Percentiles rank a stretch among this genome's conserved stretches.
These are phyloP conservation scores for Coelopa frigida DNA, from an alignment of 1,140 invertebrate species.

Conservation along the genomic window DNA sequence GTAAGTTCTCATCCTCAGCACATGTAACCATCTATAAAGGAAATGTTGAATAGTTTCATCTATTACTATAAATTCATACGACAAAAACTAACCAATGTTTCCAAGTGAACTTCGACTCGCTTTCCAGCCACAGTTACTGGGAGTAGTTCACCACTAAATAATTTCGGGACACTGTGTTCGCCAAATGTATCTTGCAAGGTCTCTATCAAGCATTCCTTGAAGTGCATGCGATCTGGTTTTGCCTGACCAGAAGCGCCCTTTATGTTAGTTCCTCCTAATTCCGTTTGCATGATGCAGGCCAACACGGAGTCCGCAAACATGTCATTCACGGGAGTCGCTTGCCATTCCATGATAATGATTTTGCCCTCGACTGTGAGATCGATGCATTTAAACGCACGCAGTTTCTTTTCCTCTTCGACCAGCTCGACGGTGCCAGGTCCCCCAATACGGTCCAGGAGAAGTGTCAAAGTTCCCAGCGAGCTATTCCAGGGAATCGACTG, in stretches of 20 bases:
- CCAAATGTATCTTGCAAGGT: conserved; percentile 94
- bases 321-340: conserved; percentile 89
- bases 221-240: conserved; percentile 77
- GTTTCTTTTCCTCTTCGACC: conserved; percentile 60
- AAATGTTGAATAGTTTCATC: conserved; percentile 14
- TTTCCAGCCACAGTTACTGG: conserved; percentile 80
- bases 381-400: conserved; percentile 70
- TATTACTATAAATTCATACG: background rate
- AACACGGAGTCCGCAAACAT: conserved; percentile 96
- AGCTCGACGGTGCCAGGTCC: conserved; percentile 69
- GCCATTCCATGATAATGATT: conserved; percentile 85
- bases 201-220: conserved; percentile 88
- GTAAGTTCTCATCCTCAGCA: conserved; percentile 70
- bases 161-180: conserved; percentile 86
- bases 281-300: conserved; percentile 71
- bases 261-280: conserved; percentile 56
- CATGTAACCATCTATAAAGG: conserved; percentile 67
- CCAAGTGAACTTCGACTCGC: conserved; percentile 77
- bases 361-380: conserved; percentile 78
- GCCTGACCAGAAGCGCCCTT: conserved; percentile 54
- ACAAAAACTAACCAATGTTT: conserved; percentile 57
- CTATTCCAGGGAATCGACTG: conserved; percentile 84
- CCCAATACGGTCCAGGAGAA: conserved; percentile 72
- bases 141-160: conserved; percentile 85
- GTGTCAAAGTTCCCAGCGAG: conserved; percentile 67